These are phyloP conservation scores for Uria lomvia DNA, from an alignment of 2,113 vertebrate genomes.

Conservation along the genomic window DNA sequence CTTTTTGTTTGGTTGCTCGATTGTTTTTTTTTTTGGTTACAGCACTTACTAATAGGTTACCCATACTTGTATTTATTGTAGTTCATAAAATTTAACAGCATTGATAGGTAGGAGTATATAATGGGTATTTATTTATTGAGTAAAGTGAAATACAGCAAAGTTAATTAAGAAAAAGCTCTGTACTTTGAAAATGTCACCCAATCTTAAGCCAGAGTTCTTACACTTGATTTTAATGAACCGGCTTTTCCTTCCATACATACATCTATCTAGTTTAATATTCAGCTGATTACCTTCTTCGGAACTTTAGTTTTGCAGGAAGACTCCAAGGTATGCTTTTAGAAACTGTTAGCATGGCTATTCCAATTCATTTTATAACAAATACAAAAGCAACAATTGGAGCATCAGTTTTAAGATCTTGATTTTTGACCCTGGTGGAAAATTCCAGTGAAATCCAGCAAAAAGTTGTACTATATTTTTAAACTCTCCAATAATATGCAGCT, in stretches of 20 bases:
- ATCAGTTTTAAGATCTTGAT: neutral
- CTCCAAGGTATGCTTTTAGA: neutral
- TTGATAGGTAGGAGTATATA: neutral
- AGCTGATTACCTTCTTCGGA: neutral
- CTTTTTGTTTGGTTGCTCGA: neutral
- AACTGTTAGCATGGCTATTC: neutral
- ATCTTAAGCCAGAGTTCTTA: neutral
- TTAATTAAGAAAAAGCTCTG: neutral
- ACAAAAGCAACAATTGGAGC: neutral
- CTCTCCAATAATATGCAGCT: neutral
- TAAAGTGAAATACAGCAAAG: neutral
- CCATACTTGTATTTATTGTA: neutral
- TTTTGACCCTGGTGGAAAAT: neutral
- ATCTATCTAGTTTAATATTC: neutral
- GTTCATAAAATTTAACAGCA: neutral
- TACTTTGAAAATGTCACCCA: neutral
- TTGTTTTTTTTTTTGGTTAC: neutral
- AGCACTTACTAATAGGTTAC: neutral
- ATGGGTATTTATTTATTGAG: neutral
- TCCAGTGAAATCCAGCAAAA: neutral
- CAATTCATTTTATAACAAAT: neutral
- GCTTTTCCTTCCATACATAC: neutral
- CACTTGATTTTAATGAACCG: neutral
- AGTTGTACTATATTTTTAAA: neutral
- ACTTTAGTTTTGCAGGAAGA: neutral